A percentile compares a stretch with the other conserved stretches of the same genome.
These are phyloP conservation scores for Propithecus coquereli DNA, from an alignment of 2,113 vertebrate species.

Conservation along the genomic window DNA sequence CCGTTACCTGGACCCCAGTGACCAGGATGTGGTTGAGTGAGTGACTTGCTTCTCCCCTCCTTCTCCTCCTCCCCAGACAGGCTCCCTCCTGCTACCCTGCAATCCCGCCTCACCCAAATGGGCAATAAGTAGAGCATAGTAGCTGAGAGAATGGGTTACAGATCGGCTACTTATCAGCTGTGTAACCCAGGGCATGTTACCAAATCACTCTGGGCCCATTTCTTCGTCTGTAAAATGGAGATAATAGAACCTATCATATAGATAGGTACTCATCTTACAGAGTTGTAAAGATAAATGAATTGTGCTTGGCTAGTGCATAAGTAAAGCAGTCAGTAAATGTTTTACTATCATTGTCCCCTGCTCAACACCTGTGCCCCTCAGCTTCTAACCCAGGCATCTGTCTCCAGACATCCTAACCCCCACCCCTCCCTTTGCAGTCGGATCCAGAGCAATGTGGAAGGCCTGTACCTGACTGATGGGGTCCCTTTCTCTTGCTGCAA, in stretches of 20 bases:
- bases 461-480: conserved; percentile 64
- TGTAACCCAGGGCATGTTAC: not conserved
- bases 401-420: not conserved
- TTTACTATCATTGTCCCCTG: not conserved
- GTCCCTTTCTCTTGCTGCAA: conserved; percentile 76
- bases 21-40: conserved; percentile 70
- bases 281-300: not conserved
- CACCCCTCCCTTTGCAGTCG: conserved; percentile 44
- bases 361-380: not conserved
- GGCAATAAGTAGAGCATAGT: not conserved
- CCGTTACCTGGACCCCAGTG: conserved; percentile 75
- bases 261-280: not conserved
- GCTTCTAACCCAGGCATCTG: not conserved
- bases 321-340: not conserved
- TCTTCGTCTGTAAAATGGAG: not conserved
- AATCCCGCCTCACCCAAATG: not conserved
- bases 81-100: not conserved
- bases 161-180: not conserved
- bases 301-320: not conserved
- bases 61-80: not conserved
- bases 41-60: not conserved
- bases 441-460: conserved; percentile 74
- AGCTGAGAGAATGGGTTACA: not conserved
- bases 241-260: not conserved
- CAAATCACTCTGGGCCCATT: not conserved